Evolutionary conservation across 2,888 invertebrate genomes (phyloP).

Genomic region (Agrotis clavis): DNA sequence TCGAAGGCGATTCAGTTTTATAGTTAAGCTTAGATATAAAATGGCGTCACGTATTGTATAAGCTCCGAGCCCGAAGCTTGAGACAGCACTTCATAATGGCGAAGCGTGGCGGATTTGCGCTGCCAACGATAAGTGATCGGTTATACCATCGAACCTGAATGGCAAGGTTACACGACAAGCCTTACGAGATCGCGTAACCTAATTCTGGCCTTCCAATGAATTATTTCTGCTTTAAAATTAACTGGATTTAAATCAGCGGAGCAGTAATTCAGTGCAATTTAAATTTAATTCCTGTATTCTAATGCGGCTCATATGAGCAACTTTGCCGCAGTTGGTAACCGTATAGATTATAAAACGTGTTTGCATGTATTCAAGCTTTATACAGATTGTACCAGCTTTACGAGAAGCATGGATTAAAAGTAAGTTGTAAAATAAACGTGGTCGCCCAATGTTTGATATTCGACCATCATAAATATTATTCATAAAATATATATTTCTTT

Average conservation of each 20-base stretch:
- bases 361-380: neutral
- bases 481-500: too few relatives aligned
- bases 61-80: slow-evolving; percentile 39
- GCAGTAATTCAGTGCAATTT: slow-evolving; percentile 25
- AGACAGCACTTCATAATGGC: slow-evolving; percentile 43
- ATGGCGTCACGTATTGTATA: slow-evolving; percentile 65
- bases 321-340: slow-evolving; percentile 5
- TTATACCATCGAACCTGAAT: slow-evolving; percentile 37
- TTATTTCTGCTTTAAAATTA: slow-evolving; percentile 27
- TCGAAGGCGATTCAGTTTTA: slow-evolving; percentile 30
- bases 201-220: slow-evolving; percentile 22
- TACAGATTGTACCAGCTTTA: neutral
- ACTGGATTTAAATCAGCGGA: slow-evolving; percentile 27
- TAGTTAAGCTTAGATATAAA: slow-evolving; percentile 34
- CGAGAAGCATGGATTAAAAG: neutral
- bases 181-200: slow-evolving; percentile 31
- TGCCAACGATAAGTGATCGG: slow-evolving; percentile 49
- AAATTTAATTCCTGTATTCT: slow-evolving; percentile 32
- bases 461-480: too few relatives aligned
- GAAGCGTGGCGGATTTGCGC: slow-evolving; percentile 44
- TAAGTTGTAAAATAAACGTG: too few relatives aligned
- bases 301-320: slow-evolving; percentile 23
- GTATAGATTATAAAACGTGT: neutral
- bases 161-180: slow-evolving; percentile 47
- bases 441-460: too few relatives aligned